Conservation (phyloP, 2,888 invertebrate genomes). For the Chrysolina oricalcia region DNA sequence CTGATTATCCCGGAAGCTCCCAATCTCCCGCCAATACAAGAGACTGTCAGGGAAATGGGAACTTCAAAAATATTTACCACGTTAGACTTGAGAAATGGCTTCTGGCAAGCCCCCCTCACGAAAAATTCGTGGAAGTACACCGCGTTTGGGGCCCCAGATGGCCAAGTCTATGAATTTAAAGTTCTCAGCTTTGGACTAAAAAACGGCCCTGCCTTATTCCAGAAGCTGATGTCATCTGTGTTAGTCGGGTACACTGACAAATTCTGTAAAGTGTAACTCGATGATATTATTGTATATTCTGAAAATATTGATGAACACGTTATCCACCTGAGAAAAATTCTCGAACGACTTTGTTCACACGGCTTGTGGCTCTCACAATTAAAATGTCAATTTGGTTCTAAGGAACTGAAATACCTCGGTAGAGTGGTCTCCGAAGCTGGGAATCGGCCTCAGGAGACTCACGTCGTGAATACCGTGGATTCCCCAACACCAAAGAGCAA, state of each 20-base stretch:
- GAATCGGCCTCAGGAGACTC: slow-evolving; percentile 43
- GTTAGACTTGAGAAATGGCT: too few relatives aligned
- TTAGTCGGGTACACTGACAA: slow-evolving; percentile 24
- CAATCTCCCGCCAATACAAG: too few relatives aligned
- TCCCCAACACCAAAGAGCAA: slow-evolving; percentile 31
- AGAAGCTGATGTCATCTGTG: background rate
- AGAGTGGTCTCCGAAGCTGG: slow-evolving; percentile 39
- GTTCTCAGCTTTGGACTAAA: background rate
- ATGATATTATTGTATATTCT: slow-evolving; percentile 53
- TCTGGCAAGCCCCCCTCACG: too few relatives aligned
- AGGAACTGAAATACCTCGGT: slow-evolving; percentile 43
- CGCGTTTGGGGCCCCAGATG: too few relatives aligned
- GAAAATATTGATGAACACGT: slow-evolving; percentile 56
- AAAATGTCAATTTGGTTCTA: slow-evolving; percentile 49
- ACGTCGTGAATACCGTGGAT: slow-evolving; percentile 32
- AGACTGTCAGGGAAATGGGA: too few relatives aligned
- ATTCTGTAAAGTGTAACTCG: slow-evolving; percentile 55
- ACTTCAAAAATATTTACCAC: too few relatives aligned
- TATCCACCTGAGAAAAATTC: slow-evolving; percentile 43
- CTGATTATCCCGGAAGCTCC: too few relatives aligned
- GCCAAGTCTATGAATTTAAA: background rate
- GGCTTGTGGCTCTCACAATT: slow-evolving; percentile 35
- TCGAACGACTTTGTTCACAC: slow-evolving; percentile 48
- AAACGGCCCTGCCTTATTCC: background rate
- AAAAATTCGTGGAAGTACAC: too few relatives aligned